Conservation (phyloP, 2,113 vertebrate genomes). For the Pteruthius melanotis region DNA sequence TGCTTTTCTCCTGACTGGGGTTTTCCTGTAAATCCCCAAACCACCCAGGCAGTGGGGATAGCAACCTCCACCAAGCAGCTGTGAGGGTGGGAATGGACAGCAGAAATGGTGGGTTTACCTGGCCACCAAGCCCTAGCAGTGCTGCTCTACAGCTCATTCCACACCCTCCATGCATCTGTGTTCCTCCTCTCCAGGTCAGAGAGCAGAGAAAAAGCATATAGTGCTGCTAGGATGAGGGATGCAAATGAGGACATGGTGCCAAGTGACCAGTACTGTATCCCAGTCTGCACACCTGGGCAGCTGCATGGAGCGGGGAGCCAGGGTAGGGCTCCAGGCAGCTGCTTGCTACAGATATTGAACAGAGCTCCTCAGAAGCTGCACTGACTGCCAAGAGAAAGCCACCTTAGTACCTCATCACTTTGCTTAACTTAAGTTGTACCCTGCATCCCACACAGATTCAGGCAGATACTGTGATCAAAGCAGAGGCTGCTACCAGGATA, state of each 20-base stretch:
- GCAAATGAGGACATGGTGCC: not conserved
- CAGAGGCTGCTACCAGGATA: not conserved
- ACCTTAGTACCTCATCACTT: not conserved
- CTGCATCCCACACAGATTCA: not conserved
- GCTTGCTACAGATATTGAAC: not conserved
- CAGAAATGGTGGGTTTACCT: rapidly evolving
- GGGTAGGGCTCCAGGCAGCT: not conserved
- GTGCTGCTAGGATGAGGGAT: not conserved
- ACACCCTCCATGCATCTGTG: not conserved
- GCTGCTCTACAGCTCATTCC: not conserved
- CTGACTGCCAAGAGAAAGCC: not conserved
- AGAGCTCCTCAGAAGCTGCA: not conserved
- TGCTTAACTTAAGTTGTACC: not conserved
- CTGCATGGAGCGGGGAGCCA: not conserved
- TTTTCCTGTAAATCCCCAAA: not conserved
- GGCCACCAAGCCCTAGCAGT: not conserved
- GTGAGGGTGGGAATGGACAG: not conserved
- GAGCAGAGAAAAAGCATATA: not conserved
- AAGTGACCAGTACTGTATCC: not conserved
- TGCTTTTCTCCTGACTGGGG: not conserved
- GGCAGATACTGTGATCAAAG: not conserved
- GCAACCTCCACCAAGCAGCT: not conserved
- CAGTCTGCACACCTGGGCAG: not conserved
- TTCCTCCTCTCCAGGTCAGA: not conserved
- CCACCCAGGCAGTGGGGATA: rapidly evolving